These are phyloP conservation scores for Troides aeacus DNA, from an alignment of 2,888 invertebrate genomes.

Conservation along the genomic window DNA sequence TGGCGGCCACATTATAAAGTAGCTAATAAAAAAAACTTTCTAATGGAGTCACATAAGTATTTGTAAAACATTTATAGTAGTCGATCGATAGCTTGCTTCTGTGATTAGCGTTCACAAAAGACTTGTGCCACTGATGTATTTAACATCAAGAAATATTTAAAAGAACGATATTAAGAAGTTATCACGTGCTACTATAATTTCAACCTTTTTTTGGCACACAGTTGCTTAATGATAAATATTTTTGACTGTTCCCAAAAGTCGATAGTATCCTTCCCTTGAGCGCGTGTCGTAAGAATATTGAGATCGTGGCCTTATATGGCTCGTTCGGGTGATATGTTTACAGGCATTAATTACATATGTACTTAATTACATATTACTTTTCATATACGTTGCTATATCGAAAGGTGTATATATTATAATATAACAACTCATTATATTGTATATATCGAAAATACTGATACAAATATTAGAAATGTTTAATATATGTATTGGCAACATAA, in stretches of 20 bases:
- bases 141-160: background rate
- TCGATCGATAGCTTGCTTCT: background rate
- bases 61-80: background rate
- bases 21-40: background rate
- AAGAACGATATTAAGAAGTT: background rate
- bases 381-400: conserved; percentile 10
- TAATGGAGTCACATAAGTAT: background rate
- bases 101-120: background rate
- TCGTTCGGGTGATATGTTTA: conserved; percentile 18
- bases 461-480: too few species aligned
- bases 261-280: conserved; percentile 10
- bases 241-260: conserved; percentile 2
- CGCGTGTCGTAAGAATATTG: conserved; percentile 4
- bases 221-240: background rate
- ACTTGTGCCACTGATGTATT: background rate
- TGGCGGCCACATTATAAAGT: background rate
- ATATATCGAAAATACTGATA: too few species aligned
- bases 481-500: too few species aligned
- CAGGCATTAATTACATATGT: conserved; percentile 21
- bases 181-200: background rate
- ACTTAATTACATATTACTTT: conserved; percentile 7
- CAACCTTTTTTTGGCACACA: background rate
- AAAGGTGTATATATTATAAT: background rate
- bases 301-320: conserved; percentile 6
- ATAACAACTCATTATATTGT: too few species aligned